phyloP scores from a whole-genome alignment of 1,140 invertebrate genomes.

The Drosophila quadrilineata region DNA sequence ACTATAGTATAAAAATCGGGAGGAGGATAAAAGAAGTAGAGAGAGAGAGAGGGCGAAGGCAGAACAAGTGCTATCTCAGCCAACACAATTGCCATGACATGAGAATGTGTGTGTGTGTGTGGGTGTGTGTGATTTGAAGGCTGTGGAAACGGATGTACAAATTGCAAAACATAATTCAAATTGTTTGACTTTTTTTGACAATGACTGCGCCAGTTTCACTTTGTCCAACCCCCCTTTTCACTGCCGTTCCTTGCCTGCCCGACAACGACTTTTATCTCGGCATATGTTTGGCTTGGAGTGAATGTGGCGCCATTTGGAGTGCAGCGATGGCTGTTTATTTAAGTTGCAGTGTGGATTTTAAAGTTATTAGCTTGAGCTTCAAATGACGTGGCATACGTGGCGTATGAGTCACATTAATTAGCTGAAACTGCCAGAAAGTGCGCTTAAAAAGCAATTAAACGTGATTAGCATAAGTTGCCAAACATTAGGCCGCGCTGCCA shows the following conservation, averaged over 20 bases:
- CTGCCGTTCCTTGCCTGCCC: not conserved
- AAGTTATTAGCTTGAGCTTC: constrained; percentile 25
- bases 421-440: constrained; percentile 59
- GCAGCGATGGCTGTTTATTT: constrained; percentile 28
- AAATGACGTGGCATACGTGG: constrained; percentile 30
- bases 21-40: too few relatives aligned
- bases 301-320: constrained; percentile 10
- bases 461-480: constrained; percentile 76
- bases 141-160: constrained; percentile 76
- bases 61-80: not conserved
- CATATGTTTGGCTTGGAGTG: constrained; percentile 38
- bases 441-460: constrained; percentile 81
- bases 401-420: constrained; percentile 75
- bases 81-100: constrained; percentile 9
- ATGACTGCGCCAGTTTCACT: constrained; percentile 57
- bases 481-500: too few relatives aligned
- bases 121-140: constrained; percentile 46
- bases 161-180: constrained; percentile 80
- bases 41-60: not conserved
- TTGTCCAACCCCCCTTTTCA: constrained; percentile 4
- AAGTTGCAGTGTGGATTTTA: constrained; percentile 30
- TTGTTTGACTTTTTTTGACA: constrained; percentile 77
- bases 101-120: constrained; percentile 4
- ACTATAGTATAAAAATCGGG: too few relatives aligned
- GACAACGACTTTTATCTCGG: constrained; percentile 55